Evolutionary conservation across 2,113 vertebrate species (phyloP).

Genomic region (Malurus elegans): DNA sequence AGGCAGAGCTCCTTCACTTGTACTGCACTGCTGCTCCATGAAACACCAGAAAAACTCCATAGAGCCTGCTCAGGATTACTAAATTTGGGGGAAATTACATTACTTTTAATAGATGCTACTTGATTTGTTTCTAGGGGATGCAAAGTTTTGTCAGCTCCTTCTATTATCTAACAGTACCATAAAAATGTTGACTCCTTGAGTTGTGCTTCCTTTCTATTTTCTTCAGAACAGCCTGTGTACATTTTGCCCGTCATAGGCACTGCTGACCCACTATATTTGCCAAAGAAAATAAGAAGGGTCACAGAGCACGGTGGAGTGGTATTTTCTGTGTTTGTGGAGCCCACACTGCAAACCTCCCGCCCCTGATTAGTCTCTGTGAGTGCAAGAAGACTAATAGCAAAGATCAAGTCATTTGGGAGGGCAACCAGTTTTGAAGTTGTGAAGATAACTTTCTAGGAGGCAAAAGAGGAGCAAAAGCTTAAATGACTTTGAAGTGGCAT

Average conservation of each 20-base stretch:
- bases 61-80: background rate
- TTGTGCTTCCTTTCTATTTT: background rate
- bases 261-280: background rate
- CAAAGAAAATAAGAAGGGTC: background rate
- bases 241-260: background rate
- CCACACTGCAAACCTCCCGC: background rate
- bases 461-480: background rate
- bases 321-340: background rate
- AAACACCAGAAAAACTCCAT: background rate
- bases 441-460: background rate
- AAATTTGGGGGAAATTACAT: background rate
- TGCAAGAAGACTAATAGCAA: background rate
- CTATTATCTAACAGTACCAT: background rate
- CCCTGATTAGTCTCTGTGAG: background rate
- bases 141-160: background rate
- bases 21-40: background rate
- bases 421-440: background rate
- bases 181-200: background rate
- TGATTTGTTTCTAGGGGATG: background rate
- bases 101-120: background rate
- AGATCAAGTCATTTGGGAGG: background rate
- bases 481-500: background rate
- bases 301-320: background rate
- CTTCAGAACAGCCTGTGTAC: background rate
- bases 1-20: background rate